Conservation (phyloP, 2,113 vertebrate genomes). For the Peucedramus taeniatus region DNA sequence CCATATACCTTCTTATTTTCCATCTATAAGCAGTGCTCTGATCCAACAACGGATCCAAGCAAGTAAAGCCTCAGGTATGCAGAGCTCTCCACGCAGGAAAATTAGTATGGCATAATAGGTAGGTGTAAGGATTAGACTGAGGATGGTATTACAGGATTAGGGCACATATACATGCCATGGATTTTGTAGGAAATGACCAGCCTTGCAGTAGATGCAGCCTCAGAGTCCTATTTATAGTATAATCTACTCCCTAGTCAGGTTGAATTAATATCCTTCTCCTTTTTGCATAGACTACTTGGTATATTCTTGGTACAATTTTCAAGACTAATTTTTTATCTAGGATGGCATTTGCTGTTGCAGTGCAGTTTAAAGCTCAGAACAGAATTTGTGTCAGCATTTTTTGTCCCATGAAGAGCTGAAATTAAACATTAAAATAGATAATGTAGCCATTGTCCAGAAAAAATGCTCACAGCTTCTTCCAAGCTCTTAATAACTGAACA, state of each 20-base stretch:
- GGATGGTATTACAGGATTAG: constrained; percentile 27
- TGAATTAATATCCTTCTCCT: constrained; percentile 39
- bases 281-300: constrained; percentile 20
- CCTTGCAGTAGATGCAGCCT: not conserved
- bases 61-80: not conserved
- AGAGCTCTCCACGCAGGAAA: not conserved
- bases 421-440: not conserved
- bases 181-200: constrained; percentile 19
- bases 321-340: constrained; percentile 10
- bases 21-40: not conserved
- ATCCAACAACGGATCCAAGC: not conserved
- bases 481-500: not conserved
- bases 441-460: not conserved
- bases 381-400: constrained; percentile 40
- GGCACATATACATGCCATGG: not conserved
- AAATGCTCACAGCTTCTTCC: not conserved
- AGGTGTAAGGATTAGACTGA: not conserved
- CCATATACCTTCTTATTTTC: not conserved
- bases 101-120: not conserved
- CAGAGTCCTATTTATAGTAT: constrained; percentile 46
- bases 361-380: not conserved
- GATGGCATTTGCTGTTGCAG: constrained; percentile 19
- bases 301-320: constrained; percentile 28
- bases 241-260: constrained; percentile 41
- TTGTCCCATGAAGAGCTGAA: not conserved